Conservation (phyloP, 2,797 vertebrate species). For the Balearica regulorum region DNA sequence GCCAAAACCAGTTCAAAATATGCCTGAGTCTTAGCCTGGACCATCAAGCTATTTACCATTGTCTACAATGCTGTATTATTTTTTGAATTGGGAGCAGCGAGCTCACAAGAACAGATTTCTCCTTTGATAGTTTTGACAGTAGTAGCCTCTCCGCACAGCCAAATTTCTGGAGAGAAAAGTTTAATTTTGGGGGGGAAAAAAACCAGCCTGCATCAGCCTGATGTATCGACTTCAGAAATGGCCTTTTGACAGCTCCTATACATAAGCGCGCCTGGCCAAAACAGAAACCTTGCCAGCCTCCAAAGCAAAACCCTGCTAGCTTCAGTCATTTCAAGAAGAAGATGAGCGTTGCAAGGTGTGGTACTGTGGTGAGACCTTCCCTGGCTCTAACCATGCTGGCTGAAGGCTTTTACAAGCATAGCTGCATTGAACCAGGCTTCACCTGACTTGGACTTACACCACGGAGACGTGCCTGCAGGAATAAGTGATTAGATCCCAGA, state of each 20-base stretch:
- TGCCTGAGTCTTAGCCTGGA: background rate
- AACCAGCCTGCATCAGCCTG: background rate
- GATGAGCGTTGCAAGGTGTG: rapidly evolving
- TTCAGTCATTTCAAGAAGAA: background rate
- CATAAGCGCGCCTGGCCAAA: background rate
- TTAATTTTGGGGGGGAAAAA: background rate
- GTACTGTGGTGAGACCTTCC: background rate
- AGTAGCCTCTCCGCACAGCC: background rate
- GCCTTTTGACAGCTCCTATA: background rate
- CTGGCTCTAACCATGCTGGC: background rate
- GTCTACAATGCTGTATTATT: background rate
- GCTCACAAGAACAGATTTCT: background rate
- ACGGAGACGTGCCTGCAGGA: background rate
- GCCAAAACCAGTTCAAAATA: background rate
- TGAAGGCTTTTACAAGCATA: background rate
- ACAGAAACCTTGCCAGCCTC: background rate
- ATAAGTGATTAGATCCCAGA: background rate
- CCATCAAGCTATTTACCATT: background rate
- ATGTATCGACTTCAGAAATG: background rate
- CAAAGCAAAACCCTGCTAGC: background rate
- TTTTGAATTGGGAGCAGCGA: background rate
- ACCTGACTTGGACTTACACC: background rate
- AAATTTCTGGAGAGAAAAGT: background rate
- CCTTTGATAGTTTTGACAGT: background rate
- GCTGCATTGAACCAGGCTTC: background rate